These are phyloP conservation scores for Phylloscopus trochiloides DNA, from an alignment of 2,113 vertebrate species.

Conservation along the genomic window DNA sequence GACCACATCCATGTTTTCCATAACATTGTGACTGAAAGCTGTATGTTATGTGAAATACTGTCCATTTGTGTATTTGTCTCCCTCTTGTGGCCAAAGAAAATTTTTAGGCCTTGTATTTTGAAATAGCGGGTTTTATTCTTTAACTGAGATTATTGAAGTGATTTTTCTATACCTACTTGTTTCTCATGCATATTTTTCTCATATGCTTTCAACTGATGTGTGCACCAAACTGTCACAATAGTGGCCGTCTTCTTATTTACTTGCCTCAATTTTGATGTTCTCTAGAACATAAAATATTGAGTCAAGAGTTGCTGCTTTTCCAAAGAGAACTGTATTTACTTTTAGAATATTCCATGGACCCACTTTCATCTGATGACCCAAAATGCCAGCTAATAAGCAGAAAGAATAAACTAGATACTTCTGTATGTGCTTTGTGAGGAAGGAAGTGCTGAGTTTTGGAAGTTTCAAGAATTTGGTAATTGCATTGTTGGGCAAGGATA, in stretches of 20 bases:
- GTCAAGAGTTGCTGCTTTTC: not conserved
- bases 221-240: not conserved
- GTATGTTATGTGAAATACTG: not conserved
- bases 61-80: conserved; percentile 21
- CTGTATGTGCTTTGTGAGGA: not conserved
- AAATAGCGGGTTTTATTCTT: not conserved
- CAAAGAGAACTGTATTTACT: not conserved
- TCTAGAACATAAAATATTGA: not conserved
- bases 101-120: not conserved
- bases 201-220: not conserved
- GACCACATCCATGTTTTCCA: not conserved
- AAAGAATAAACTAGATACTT: not conserved
- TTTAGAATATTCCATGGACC: not conserved
- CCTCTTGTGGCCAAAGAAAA: not conserved
- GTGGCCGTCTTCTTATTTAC: not conserved
- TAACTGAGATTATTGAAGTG: not conserved
- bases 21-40: not conserved
- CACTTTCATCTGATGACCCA: not conserved
- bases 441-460: not conserved
- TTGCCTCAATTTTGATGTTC: not conserved
- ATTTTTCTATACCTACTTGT: not conserved
- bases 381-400: not conserved
- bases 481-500: not conserved
- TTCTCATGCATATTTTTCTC: not conserved
- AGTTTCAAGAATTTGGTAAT: not conserved